Evolutionary conservation across 2,888 invertebrate species (phyloP), one percentile per base, ranked within the genome.

Genomic region (Sesia bembeciformis): DNA sequence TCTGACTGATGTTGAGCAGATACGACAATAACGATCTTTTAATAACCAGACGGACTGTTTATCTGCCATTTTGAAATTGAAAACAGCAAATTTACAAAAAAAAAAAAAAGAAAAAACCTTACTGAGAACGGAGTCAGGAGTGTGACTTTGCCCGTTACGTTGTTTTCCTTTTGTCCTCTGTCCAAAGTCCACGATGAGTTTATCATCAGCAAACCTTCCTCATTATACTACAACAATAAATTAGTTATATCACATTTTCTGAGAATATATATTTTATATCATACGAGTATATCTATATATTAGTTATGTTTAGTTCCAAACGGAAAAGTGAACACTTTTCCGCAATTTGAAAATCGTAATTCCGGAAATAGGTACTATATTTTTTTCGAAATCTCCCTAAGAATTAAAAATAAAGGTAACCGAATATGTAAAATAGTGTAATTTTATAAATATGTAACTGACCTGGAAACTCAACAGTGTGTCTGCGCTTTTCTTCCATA

Each of bases 181-280:
- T 91, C 82, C 1, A 95, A 64, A 7, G 91, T 86, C 95, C 95
- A 96, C 0, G 91, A 88, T 1, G 95, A 95, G 65, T 92, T 92
- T 4, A 94, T 81, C 75, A 93, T 91, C 53, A 95, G 91, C 0
- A 91, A 74, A 51, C 93, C 93, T 55, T 93, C 91, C 50, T 93
- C 93, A 61, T 93, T 90, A 70, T 93, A 93, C 90, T 93, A 82
- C 52, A 91, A 79, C 2, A 23, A 23, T 23, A 23, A 23, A 23
- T 23, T 23, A 57, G 40, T 53, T 40, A 53, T 51, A 43, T 4
- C 42, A 42, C 42, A 42, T 42, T 42, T 5, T 42, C 5, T 6
- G 23, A 23, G 23, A 23, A 23, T 23, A 23, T 23, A 23, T 23
- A 23, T 23, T 23, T 23, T 23, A 23, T 23, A 23, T 23, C 23